Base-by-base conservation (phyloP, 2,888 invertebrate genomes). In the Oscheius sp. region DNA sequence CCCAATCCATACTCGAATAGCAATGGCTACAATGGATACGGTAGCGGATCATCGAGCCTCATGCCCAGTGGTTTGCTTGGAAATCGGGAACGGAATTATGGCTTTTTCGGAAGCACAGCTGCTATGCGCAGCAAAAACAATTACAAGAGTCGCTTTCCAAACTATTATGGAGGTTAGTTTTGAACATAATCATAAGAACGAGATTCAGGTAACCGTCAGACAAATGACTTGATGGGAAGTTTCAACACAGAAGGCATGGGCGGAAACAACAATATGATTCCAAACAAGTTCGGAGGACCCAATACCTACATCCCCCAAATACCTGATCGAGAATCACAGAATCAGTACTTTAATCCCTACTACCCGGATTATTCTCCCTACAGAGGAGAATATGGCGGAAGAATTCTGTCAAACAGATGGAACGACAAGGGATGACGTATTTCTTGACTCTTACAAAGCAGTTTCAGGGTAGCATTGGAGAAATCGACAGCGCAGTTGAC, bases 141-240 rank as follows among this genome's bases (percentile, higher is more conserved):
- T 32, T 47, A 57, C 33, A 58, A 58, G n/a, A 32, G 51, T 37
- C 63, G 29, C 42, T 60, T 68, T 21, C 68, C 66, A 11, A 76
- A 76, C 21, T 79, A 77, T 53, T 72, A 75, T 55, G 7, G 42
- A 5, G 73, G 76, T 76, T 50, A 59, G 65, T 57, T 33, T 63
- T 51, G 11, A 9, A 4, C 42, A 47, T 9, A 47, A 21, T 65
- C 7, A 53, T 33, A 2, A 35, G 29, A 11, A 32, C 35, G 9
- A 53, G 65, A 71, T 73, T 77, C 73, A 47, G 76, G 75, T 29
- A 78, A 76, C 60, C 63, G 75, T 10, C 63, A 35, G 3, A 70
- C 77, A 2, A 80, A 80, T 53, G 79, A 80, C 29, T 59, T 80
- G 32, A 80, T 80, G 78, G 70, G 29, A 37, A 78, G 78, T 33